Percentiles rank a stretch among this genome's conserved stretches.
Evolutionary conservation across 2,113 vertebrate genomes (phyloP).

Genomic region (Oncorhynchus clarkii): DNA sequence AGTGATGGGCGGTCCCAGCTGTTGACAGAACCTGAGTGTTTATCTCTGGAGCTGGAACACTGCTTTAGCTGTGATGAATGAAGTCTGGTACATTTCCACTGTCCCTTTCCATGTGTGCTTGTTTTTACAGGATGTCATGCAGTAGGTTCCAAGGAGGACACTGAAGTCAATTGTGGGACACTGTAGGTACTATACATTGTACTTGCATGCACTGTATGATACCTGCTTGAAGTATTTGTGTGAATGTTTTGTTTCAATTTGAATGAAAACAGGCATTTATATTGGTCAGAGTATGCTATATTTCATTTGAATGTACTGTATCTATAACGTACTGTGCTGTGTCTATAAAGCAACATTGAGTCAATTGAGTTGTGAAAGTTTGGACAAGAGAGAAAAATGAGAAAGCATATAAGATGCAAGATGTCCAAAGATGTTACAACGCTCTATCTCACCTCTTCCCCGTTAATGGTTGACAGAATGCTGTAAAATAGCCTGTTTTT

Average conservation of each 20-base stretch:
- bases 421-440: no score
- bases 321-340: not conserved
- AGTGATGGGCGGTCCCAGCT: not conserved
- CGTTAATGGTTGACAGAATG: not conserved
- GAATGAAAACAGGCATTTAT: not conserved
- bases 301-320: not conserved
- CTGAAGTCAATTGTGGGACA: not conserved
- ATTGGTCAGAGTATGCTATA: not conserved
- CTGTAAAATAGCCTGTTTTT: not conserved
- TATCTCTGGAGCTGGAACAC: not conserved
- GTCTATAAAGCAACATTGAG: not conserved
- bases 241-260: not conserved
- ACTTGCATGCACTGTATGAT: not conserved
- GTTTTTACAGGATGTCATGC: not conserved
- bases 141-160: not conserved
- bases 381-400: not conserved
- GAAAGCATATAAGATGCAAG: not conserved
- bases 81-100: slow-evolving; percentile 7
- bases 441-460: not conserved
- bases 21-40: slow-evolving; percentile 10
- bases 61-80: slow-evolving; percentile 4
- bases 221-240: not conserved
- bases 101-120: not conserved
- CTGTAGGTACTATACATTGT: not conserved
- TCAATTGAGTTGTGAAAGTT: not conserved